These are phyloP conservation scores for Sarotherodon lohbergeri DNA, from an alignment of 2,113 vertebrate species.

Conservation along the genomic window DNA sequence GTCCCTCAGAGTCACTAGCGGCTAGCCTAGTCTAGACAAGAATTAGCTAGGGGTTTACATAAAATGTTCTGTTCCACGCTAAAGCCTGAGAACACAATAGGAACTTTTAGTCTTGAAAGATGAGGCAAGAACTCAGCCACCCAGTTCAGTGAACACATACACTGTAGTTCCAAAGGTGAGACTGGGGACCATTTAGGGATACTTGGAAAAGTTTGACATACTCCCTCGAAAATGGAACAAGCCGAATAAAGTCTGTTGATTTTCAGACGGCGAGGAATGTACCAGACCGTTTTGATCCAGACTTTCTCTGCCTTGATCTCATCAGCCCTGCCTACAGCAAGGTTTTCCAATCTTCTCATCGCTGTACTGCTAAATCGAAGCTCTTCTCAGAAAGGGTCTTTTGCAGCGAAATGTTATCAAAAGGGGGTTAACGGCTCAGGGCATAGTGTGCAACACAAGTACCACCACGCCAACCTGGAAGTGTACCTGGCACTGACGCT, in stretches of 20 bases:
- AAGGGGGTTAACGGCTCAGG: not conserved
- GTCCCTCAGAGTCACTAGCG: conserved; percentile 53
- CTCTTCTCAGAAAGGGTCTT: not conserved
- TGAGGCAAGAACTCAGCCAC: conserved; percentile 21
- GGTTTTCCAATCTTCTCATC: not conserved
- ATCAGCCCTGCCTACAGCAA: not conserved
- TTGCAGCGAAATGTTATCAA: not conserved
- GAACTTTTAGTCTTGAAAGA: conserved; percentile 49
- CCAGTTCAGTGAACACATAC: not conserved
- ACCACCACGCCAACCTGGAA: not conserved
- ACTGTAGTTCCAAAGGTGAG: not conserved
- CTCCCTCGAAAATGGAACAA: not conserved
- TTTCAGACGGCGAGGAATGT: not conserved
- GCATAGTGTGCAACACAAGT: not conserved
- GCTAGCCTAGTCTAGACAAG: conserved; percentile 74
- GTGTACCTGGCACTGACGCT: not conserved
- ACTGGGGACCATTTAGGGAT: not conserved
- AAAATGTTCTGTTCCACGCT: conserved; percentile 43
- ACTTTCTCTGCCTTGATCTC: not conserved
- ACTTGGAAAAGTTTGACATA: not conserved
- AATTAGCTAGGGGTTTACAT: conserved; percentile 68
- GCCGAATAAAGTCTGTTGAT: not conserved
- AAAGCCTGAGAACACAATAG: conserved; percentile 61
- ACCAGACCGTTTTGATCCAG: not conserved
- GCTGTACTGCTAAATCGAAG: not conserved